Base-by-base conservation (phyloP, 2,113 vertebrate species). In the Speoplatyrhinus poulsoni region DNA sequence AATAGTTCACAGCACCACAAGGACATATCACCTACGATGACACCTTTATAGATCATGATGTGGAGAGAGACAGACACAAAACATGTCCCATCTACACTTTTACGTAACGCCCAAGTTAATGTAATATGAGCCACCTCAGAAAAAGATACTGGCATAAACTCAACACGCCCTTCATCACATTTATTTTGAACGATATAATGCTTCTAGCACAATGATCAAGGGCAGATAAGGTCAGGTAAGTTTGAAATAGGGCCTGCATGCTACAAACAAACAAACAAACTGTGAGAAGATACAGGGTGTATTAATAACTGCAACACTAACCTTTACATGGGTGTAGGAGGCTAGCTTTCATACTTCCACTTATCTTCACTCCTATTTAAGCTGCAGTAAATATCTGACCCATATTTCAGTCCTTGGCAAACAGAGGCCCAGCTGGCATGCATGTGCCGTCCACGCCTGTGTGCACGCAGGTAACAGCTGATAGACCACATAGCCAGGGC, bases 261-360 rank as follows among this genome's bases (percentile, higher is more conserved):
- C 65, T 71, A 70, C 48, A 68, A 71, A 53, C 60, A 82, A n/a
- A n/a, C n/a, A n/a, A 72, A 66, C 46, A 48, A 50, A 72, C 62
- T 71, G 72, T 75, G 60, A 72, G 65, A 68, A 53, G 19, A 65
- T 48, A 57, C 46, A 46, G 58, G 32, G 32, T 63, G 63, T 90
- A 90, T 88, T 90, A 88, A 80, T 87, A 89, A 78, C 81, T 69
- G 61, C 49, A 72, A 57, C 60, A 8, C 62, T 68, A 84, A 78
- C 81, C 85, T 80, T 72, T 69, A 66, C 33, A 19, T 52, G 60
- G 61, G 70, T 53, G 60, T 46, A 48, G 53, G 79, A 72, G 65
- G 75, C 79, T 65, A 59, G 12, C 55, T 56, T 67, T 56, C 65
- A 55, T 41, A 72, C 72, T 10, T 36, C 52, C 61, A 61, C 26